Evolutionary conservation across 2,797 vertebrate genomes (phyloP).

Genomic region (Atherinosoma microstoma): DNA sequence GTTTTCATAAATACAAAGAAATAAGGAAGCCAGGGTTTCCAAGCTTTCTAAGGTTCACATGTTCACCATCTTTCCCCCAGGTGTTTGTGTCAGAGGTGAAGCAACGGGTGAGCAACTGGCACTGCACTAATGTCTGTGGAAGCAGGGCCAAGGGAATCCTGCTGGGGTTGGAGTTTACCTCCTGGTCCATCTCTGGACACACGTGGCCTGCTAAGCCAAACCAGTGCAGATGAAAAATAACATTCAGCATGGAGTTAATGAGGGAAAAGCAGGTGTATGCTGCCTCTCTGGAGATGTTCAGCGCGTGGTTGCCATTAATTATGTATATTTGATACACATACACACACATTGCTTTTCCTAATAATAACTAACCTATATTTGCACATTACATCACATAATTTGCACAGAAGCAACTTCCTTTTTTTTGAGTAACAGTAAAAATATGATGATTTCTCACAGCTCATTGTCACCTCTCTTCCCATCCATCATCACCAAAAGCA

Average conservation of each 20-base stretch:
- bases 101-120: conserved; percentile 63
- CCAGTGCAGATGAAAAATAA: conserved; percentile 55
- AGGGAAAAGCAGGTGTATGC: conserved; percentile 63
- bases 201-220: conserved; percentile 51
- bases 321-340: conserved; percentile 28
- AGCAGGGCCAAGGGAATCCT: conserved; percentile 44
- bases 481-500: neutral
- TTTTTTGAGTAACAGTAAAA: neutral
- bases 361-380: conserved; percentile 3
- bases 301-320: conserved; percentile 34
- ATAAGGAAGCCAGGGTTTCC: conserved; percentile 8
- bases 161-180: conserved; percentile 60
- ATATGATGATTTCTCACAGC: neutral
- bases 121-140: conserved; percentile 42
- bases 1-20: conserved; percentile 14
- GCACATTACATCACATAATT: neutral
- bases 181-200: conserved; percentile 61
- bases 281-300: conserved; percentile 34
- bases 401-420: neutral
- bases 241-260: conserved; percentile 54
- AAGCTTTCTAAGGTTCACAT: conserved; percentile 14
- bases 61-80: conserved; percentile 42
- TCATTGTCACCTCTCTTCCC: conserved; percentile 1
- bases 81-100: conserved; percentile 64
- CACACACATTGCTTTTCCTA: conserved; percentile 16